These are phyloP conservation scores for Nesoenas mayeri DNA, from an alignment of 2,113 vertebrate genomes.

Conservation along the genomic window DNA sequence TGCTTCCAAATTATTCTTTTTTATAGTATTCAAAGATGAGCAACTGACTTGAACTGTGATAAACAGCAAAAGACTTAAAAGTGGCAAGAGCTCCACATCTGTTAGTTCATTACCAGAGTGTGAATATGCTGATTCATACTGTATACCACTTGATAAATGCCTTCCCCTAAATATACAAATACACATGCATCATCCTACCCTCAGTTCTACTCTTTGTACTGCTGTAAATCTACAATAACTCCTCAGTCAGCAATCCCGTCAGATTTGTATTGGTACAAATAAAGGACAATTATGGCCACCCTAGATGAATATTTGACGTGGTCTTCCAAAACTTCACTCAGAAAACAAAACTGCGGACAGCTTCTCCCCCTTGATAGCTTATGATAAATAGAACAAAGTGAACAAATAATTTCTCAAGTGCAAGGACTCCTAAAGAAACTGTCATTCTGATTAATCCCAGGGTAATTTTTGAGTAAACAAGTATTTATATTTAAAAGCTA, in stretches of 20 bases:
- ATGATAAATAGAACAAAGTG: not conserved
- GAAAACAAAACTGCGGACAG: not conserved
- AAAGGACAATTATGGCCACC: not conserved
- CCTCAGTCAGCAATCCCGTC: not conserved
- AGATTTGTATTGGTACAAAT: not conserved
- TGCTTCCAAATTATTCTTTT: not conserved
- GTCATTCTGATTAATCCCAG: not conserved
- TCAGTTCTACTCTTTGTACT: not conserved
- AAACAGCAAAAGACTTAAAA: slow-evolving; percentile 7
- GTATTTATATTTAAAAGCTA: slow-evolving; percentile 25
- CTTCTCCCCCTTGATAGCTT: not conserved
- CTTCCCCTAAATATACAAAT: not conserved
- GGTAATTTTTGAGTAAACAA: slow-evolving; percentile 1
- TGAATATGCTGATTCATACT: not conserved
- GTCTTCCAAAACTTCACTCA: not conserved
- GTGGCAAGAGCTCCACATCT: not conserved
- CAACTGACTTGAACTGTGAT: not conserved
- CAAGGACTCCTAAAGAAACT: slow-evolving; percentile 4
- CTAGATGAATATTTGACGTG: not conserved
- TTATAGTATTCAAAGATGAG: not conserved
- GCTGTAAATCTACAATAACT: not conserved
- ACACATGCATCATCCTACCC: not conserved
- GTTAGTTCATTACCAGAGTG: not conserved
- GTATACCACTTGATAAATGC: not conserved
- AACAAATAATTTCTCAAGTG: not conserved